Conservation (phyloP, 1,140 invertebrate genomes). For the Tribolium madens region DNA sequence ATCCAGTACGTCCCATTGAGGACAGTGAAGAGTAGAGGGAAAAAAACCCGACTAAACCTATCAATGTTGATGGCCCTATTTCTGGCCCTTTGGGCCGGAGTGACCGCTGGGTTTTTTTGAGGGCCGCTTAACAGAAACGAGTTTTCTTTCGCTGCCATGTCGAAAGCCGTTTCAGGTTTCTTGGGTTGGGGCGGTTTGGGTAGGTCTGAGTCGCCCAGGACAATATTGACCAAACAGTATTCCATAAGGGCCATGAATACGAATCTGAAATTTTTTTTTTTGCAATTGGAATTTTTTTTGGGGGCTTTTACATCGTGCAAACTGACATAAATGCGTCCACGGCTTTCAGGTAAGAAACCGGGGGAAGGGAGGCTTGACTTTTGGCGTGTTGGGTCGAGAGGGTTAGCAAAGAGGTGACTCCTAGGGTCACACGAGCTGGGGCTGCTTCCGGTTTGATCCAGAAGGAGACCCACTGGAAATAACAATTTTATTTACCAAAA, state of each 20-base stretch:
- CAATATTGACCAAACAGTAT: constrained; percentile 92
- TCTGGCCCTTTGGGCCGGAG: constrained; percentile 75
- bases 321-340: constrained; percentile 93
- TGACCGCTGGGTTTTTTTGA: constrained; percentile 46
- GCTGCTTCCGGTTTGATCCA: constrained; percentile 94
- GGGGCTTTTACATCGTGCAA: constrained; percentile 89
- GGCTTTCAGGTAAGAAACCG: constrained; percentile 91
- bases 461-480: constrained; percentile 86
- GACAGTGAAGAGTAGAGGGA: constrained; percentile 86
- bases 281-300: constrained; percentile 23
- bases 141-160: constrained; percentile 65
- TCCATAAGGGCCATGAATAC: constrained; percentile 96
- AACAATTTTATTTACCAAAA: constrained; percentile 16
- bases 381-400: constrained; percentile 93
- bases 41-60: constrained; percentile 86
- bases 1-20: constrained; percentile 92
- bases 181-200: constrained; percentile 67
- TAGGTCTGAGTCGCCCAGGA: constrained; percentile 80
- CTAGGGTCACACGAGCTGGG: constrained; percentile 88
- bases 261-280: constrained; percentile 70
- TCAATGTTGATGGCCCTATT: constrained; percentile 88
- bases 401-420: constrained; percentile 90
- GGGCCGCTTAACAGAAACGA: constrained; percentile 50
- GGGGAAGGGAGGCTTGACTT: constrained; percentile 88
- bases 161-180: constrained; percentile 71